phyloP scores from a whole-genome alignment of 1,140 invertebrate species.

The Lepidotrigona ventralis region DNA sequence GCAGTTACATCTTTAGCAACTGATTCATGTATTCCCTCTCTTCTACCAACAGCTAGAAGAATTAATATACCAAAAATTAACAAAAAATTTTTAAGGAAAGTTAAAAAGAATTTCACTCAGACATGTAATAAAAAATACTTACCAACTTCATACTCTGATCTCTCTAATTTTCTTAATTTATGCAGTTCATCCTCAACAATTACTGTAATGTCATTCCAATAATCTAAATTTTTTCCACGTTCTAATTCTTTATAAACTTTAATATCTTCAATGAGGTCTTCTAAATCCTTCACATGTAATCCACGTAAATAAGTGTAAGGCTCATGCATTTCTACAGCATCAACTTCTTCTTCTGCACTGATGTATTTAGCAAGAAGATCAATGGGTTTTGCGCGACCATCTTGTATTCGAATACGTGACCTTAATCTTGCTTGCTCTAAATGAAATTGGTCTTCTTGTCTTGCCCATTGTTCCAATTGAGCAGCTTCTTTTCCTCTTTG shows the following conservation, averaged over 20 bases:
- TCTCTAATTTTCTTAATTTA: slow-evolving; percentile 89
- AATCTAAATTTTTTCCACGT: slow-evolving; percentile 92
- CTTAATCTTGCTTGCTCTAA: slow-evolving; percentile 93
- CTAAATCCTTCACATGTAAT: slow-evolving; percentile 94
- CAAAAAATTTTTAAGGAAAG: background rate
- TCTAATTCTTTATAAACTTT: slow-evolving; percentile 94
- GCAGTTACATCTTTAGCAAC: slow-evolving; percentile 94
- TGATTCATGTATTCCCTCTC: slow-evolving; percentile 96
- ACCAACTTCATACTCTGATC: slow-evolving; percentile 83
- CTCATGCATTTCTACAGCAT: slow-evolving; percentile 98
- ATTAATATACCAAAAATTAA: slow-evolving; percentile 16
- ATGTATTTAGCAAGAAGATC: slow-evolving; percentile 98
- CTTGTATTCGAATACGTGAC: slow-evolving; percentile 96
- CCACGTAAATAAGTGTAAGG: slow-evolving; percentile 98
- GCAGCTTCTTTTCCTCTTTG: slow-evolving; percentile 97
- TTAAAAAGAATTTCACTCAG: background rate
- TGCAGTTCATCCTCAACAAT: slow-evolving; percentile 97
- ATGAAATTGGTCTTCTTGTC: slow-evolving; percentile 97
- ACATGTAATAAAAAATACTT: slow-evolving; percentile 38
- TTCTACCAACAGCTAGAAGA: slow-evolving; percentile 82
- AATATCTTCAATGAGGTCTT: slow-evolving; percentile 98
- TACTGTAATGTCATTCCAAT: slow-evolving; percentile 98
- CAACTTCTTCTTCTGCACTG: slow-evolving; percentile 93
- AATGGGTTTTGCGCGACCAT: slow-evolving; percentile 98
- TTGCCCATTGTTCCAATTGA: slow-evolving; percentile 96